Evolutionary conservation across 2,797 vertebrate species (phyloP).

Genomic region (Chiroxiphia lanceolata): DNA sequence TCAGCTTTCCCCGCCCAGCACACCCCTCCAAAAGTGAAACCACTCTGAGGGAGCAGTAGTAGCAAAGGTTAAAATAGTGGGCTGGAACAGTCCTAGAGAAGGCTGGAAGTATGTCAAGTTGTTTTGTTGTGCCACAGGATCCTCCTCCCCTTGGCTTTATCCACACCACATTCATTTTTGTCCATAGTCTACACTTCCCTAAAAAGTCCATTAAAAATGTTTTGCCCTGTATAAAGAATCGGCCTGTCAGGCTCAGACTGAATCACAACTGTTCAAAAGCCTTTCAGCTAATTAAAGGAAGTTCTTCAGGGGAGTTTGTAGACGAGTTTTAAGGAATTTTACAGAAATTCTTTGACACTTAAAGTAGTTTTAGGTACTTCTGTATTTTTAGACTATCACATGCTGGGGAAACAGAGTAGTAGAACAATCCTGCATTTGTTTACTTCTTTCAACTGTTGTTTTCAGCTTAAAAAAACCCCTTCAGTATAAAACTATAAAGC

Average conservation of each 20-base stretch:
- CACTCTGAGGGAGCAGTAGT: background rate
- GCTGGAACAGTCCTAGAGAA: background rate
- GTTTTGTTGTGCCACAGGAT: background rate
- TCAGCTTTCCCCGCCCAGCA: background rate
- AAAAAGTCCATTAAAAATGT: background rate
- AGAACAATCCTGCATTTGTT: background rate
- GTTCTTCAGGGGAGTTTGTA: background rate
- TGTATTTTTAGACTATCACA: background rate
- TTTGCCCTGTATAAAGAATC: background rate
- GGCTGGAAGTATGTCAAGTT: background rate
- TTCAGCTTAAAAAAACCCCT: background rate
- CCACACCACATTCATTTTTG: background rate
- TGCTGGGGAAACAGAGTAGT: background rate
- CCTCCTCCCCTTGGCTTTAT: background rate
- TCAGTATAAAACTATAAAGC: background rate
- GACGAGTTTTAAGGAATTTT: background rate
- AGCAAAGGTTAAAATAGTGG: background rate
- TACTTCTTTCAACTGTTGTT: background rate
- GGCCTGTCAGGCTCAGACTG: background rate
- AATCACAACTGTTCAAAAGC: background rate
- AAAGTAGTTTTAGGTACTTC: background rate
- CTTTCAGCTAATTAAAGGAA: background rate
- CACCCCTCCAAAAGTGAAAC: background rate
- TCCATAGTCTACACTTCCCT: background rate
- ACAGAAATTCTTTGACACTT: background rate